phyloP scores from a whole-genome alignment of 2,888 invertebrate species.

The Ganaspis brasiliensis region DNA sequence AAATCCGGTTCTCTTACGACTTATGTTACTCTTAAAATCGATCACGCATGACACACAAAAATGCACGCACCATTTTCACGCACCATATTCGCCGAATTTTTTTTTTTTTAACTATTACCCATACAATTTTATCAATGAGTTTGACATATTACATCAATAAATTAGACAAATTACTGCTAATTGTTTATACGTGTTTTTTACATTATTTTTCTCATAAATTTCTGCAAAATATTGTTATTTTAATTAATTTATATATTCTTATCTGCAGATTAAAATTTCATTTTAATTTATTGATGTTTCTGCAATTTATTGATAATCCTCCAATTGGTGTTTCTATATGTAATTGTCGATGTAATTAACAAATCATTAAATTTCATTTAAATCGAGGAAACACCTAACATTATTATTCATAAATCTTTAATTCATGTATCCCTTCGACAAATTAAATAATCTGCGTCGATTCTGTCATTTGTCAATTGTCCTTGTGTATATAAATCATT shows the following conservation, averaged over 20 bases:
- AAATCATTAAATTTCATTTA: no score
- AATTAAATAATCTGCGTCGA: conserved; percentile 1
- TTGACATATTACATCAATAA: neutral
- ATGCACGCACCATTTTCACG: conserved; percentile 8
- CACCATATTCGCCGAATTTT: conserved; percentile 21
- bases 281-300: no score
- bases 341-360: no score
- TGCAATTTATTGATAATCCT: no score
- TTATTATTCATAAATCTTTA: neutral
- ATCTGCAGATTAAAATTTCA: no score
- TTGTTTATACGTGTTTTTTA: no score
- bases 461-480: neutral
- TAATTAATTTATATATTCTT: no score
- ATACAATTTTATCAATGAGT: no score
- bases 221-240: no score
- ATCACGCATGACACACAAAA: conserved; percentile 20
- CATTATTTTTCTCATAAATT: no score
- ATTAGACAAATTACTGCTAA: no score
- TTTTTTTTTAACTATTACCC: neutral
- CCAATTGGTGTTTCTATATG: no score
- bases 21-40: conserved; percentile 29
- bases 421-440: neutral
- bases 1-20: conserved; percentile 70
- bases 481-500: conserved; percentile 38
- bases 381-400: neutral